Base-by-base conservation (phyloP, 30 jellyfish, hydroid and myxozoan species). In the Haliclystus octoradiatus region DNA sequence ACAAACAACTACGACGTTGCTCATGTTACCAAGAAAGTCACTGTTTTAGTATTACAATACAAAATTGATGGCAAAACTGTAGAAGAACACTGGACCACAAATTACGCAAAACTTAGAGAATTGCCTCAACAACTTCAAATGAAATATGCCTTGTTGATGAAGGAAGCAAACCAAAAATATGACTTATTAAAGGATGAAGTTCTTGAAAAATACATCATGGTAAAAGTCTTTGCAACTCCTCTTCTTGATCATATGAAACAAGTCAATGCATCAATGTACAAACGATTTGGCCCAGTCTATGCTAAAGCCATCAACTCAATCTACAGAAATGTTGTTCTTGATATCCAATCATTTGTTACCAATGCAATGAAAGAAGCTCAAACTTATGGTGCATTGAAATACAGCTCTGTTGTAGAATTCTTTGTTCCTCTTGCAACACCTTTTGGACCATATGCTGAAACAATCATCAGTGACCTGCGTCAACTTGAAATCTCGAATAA, bases 241-340 rank as follows among this genome's bases (percentile, higher is more conserved):
- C 46, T 83, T 52, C 72, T 79, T 2, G 62, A 73, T 27, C 84
- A 84, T 79, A 7, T 73, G 50, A 63, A 34, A 64, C 69, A 77
- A 31, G 80, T 91, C 33, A 33, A 61, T 26, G 34, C 49, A 15
- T 72, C 95, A 0, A 52, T 74, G 26, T 33, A 31, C 64, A 77
- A 68, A 46, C 99, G 77, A 25, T 91, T 80, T 69, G 94, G 93
- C 27, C 99, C 99, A 4, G 33, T 91, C 31, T 74, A 66, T 33
- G 51, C 27, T 9, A 65, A 72, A 32, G 81, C 82, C 22, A 51
- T 35, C 30, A 71, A 70, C 57, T 40, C 19, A 5, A 19, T 40
- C 57, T 19, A 40, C 57, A 40, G 57, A 40, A 19, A 9, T 40
- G 19, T 40, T 19, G 19, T 40, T 19, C 57, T 5, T 9, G 57